Evolutionary conservation across 2,113 vertebrate species (phyloP).

Genomic region (Suricata suricatta): DNA sequence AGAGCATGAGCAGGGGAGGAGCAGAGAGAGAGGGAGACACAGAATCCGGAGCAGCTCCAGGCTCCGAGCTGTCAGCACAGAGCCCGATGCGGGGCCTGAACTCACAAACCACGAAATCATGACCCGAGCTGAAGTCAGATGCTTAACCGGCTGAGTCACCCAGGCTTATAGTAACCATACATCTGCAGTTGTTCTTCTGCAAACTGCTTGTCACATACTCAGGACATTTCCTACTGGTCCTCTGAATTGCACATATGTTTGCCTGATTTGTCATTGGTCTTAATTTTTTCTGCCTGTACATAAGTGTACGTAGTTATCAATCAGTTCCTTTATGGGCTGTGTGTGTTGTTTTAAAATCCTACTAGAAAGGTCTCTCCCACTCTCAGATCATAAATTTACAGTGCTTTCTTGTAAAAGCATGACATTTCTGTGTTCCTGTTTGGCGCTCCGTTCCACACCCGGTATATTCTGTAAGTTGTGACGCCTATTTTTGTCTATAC

Average conservation of each 20-base stretch:
- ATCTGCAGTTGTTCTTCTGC: neutral
- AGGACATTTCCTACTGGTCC: neutral
- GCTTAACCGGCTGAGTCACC: no score
- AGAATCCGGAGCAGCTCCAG: no score
- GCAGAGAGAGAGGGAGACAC: no score
- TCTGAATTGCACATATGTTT: neutral
- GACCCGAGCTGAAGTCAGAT: rapidly evolving
- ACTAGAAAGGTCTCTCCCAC: neutral
- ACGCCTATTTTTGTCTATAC: neutral
- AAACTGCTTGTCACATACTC: neutral
- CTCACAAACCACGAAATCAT: no score
- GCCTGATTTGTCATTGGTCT: neutral
- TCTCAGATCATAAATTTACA: neutral
- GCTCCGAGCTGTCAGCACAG: no score
- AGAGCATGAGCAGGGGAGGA: no score
- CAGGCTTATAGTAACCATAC: no score
- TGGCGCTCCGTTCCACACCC: neutral
- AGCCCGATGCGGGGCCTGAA: no score
- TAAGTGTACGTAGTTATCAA: neutral
- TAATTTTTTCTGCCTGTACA: neutral
- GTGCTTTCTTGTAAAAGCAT: neutral
- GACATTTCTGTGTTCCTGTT: neutral
- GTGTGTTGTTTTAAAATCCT: neutral
- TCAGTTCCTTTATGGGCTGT: neutral
- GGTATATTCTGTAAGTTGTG: neutral